These are phyloP conservation scores for Lacerta bilineata DNA, from an alignment of 2,797 vertebrate species.

Conservation along the genomic window DNA sequence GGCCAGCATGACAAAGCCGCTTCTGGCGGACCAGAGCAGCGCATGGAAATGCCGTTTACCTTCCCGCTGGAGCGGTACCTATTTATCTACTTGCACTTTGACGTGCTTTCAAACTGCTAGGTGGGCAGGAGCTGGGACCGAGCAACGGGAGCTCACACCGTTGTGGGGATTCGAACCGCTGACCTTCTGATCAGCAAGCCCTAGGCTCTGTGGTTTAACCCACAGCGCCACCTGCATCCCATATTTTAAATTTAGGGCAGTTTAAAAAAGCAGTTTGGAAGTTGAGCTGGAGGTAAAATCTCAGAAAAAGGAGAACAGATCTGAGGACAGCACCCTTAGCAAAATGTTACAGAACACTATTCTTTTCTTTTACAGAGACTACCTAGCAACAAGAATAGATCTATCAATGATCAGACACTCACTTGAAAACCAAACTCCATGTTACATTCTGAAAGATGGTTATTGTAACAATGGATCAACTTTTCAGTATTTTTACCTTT, in stretches of 20 bases:
- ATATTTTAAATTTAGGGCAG: background rate
- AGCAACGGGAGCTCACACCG: no score
- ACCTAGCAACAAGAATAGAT: background rate
- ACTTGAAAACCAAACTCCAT: slow-evolving; percentile 38
- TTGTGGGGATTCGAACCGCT: no score
- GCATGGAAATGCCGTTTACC: no score
- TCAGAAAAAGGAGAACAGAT: slow-evolving; percentile 6
- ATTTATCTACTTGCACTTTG: no score
- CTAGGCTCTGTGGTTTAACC: no score
- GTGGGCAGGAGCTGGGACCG: no score
- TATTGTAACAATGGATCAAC: background rate
- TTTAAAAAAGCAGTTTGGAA: background rate
- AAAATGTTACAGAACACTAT: background rate
- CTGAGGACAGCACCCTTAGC: background rate
- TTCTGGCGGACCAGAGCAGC: no score
- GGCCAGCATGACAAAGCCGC: no score
- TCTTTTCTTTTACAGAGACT: background rate
- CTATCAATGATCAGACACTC: slow-evolving; percentile 17
- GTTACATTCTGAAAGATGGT: background rate
- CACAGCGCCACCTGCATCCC: no score
- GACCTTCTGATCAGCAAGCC: no score
- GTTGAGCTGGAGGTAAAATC: background rate
- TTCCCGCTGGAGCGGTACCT: no score
- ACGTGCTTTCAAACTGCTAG: no score
- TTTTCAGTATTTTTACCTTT: background rate